Conservation (phyloP, 2,113 vertebrate genomes). For the Gallinago paraguaiae region DNA sequence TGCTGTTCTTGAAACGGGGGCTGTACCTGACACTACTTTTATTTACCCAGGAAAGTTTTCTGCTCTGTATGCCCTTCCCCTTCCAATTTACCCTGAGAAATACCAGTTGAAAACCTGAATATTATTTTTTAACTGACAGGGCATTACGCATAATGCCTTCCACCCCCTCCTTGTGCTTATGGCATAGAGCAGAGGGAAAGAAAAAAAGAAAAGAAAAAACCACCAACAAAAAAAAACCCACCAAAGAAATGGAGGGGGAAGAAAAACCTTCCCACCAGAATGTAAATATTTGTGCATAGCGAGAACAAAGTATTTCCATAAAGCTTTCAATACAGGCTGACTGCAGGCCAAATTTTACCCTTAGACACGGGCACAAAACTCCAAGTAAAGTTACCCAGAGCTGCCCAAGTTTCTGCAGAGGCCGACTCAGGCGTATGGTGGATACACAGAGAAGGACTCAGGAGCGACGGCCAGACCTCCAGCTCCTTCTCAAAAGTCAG, state of each 20-base stretch:
- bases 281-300: slow-evolving; percentile 1
- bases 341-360: not conserved
- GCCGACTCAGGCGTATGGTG: not conserved
- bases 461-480: not conserved
- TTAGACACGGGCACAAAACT: not conserved
- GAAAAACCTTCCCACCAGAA: not conserved
- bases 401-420: not conserved
- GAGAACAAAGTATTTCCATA: slow-evolving; percentile 17
- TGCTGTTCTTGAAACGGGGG: not conserved
- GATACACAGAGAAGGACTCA: not conserved
- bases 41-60: not conserved
- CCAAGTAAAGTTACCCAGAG: not conserved
- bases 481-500: not conserved
- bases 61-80: not conserved
- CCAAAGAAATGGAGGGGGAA: not conserved
- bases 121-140: not conserved
- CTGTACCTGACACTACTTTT: not conserved
- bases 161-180: not conserved
- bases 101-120: not conserved
- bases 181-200: not conserved
- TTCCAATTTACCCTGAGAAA: not conserved
- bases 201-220: too few relatives aligned
- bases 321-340: slow-evolving; percentile 23
- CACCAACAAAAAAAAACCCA: not conserved
- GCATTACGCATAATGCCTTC: not conserved